A percentile compares a stretch with the other conserved stretches of the same genome.
Evolutionary conservation across 1,140 invertebrate species (phyloP).

Genomic region (Papilio dardanus): DNA sequence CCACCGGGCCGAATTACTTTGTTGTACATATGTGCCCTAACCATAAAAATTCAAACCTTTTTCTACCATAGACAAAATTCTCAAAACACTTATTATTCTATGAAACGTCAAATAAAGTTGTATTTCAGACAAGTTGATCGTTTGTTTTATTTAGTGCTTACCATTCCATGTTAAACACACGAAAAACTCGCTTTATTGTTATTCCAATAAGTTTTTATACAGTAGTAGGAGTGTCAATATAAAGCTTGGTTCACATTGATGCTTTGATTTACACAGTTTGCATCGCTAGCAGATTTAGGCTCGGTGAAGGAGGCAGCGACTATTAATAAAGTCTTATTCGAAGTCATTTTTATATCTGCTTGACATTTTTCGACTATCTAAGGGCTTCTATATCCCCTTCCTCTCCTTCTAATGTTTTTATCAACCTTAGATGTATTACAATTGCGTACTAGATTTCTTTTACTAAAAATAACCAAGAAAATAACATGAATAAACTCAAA

Average conservation of each 20-base stretch:
- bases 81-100: constrained; percentile 7
- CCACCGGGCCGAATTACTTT: neutral
- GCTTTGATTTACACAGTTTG: neutral
- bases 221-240: constrained; percentile 7
- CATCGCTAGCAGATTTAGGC: too few species aligned
- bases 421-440: too few species aligned
- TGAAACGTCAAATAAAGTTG: constrained; percentile 18
- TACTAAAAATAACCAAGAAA: neutral
- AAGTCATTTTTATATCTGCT: too few species aligned
- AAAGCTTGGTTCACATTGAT: constrained; percentile 22
- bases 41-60: neutral
- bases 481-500: neutral
- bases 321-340: too few species aligned
- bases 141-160: constrained; percentile 16
- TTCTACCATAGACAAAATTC: constrained; percentile 7
- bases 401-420: too few species aligned
- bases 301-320: too few species aligned
- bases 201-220: constrained; percentile 25
- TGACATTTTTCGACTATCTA: too few species aligned
- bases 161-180: constrained; percentile 24
- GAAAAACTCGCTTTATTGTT: constrained; percentile 28
- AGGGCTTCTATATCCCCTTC: too few species aligned
- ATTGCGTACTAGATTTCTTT: too few species aligned
- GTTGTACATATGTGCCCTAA: neutral
- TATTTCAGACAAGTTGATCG: constrained; percentile 24